Base-by-base conservation (phyloP, 1,140 invertebrate genomes). In the Caenorhabditis briggsae region DNA sequence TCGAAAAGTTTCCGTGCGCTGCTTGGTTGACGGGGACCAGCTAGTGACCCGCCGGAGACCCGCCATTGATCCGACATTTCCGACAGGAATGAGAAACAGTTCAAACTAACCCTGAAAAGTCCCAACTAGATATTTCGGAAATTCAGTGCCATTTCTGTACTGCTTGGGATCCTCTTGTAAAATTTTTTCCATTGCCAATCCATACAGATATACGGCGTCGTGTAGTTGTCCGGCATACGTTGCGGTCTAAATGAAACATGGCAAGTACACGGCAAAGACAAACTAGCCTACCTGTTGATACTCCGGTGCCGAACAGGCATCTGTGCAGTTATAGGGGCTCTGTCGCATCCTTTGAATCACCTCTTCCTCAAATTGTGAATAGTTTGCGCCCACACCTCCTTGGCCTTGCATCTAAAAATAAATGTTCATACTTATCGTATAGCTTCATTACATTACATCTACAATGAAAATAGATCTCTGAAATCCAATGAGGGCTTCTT, bases 381-480 rank as follows among this genome's bases (percentile, higher is more conserved):
- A 78, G 11, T 78, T 78, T 0, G 70, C 53, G 0, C 43, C 46
- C 8, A 78, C 46, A 14, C 50, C 50, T 50, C 70, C 70, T 23
- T 78, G 70, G 16, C 70, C 70, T 78, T 78, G 70, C 70, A 78
- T 78, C 70, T 78, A 9, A 25, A 78, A 78, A 3, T 11, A 14
- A 23, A 11, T 12, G 9, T 11, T 61, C 2, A 53, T 5, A 14
- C 23, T 2, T 9, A 33, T 18, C 0, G 5, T 33, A 61, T 9
- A 5, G 7, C 9, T n/a, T 20, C 8, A 2, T 6, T 12, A 12
- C 1, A 33, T 78, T 12, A 78, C 70, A 78, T 78, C 70, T 11
- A 78, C 70, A 50, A 78, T 78, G 16, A 78, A 78, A 5, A 78
- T 78, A 14, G 70, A 78, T 50, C 46, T 78, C 41, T 78, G 70